Evolutionary conservation across 2,888 invertebrate genomes (phyloP).

Genomic region (Drosophila planitibia): DNA sequence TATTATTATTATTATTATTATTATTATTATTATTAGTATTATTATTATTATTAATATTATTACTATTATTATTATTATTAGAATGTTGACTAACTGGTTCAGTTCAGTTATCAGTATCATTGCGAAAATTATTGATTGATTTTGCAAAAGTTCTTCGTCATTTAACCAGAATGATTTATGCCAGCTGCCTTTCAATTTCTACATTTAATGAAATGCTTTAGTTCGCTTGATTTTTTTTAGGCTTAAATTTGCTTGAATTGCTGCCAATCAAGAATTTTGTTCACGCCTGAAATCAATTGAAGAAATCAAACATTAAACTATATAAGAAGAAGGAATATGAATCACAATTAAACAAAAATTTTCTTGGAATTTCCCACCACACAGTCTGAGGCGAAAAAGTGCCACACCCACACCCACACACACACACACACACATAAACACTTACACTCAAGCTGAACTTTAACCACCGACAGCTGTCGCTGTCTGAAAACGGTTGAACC

Average conservation of each 20-base stretch:
- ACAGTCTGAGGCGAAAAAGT: background rate
- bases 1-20: too few relatives aligned
- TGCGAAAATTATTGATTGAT: background rate
- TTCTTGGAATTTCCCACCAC: conserved; percentile 8
- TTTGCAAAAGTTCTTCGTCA: background rate
- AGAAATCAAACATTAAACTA: background rate
- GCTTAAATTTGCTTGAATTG: background rate
- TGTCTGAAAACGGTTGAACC: conserved; percentile 21
- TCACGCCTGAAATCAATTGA: background rate
- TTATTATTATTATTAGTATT: too few relatives aligned
- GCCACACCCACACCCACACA: conserved; percentile 12
- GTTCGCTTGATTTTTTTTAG: background rate
- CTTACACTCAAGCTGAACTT: conserved; percentile 31
- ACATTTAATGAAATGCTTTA: background rate
- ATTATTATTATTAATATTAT: too few relatives aligned
- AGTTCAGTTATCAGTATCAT: background rate
- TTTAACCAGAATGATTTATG: background rate
- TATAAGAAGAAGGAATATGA: conserved; percentile 9
- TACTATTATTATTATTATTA: too few relatives aligned
- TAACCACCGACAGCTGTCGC: conserved; percentile 45
- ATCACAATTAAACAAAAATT: conserved; percentile 24
- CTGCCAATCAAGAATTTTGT: background rate
- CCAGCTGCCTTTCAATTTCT: background rate
- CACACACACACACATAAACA: background rate
- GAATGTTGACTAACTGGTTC: background rate